Conservation (phyloP, 64 coral and sea anemone species). For the Actinia tenebrosa region DNA sequence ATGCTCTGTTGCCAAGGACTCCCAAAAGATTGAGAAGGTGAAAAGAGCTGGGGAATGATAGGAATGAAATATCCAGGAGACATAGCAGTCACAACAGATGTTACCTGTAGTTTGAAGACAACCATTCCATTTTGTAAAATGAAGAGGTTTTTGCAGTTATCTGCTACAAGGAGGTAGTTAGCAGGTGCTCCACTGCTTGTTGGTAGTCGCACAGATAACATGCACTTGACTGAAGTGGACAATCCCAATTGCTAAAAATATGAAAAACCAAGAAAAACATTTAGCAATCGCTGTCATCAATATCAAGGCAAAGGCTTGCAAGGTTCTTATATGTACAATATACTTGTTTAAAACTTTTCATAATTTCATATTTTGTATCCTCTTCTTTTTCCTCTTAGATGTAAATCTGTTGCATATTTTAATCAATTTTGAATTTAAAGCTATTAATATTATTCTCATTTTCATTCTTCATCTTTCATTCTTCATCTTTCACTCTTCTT, state of each 20-base stretch:
- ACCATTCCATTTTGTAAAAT: constrained; percentile 66
- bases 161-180: constrained; percentile 72
- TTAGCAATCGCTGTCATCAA: too few species aligned
- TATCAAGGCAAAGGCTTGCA: too few species aligned
- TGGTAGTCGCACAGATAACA: constrained; percentile 47
- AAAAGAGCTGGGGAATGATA: constrained; percentile 6
- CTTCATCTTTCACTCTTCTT: too few species aligned
- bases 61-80: constrained; percentile 58
- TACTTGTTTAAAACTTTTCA: too few species aligned
- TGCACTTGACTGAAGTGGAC: constrained; percentile 13
- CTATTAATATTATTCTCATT: too few species aligned
- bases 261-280: neutral
- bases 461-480: too few species aligned
- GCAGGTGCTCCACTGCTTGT: constrained; percentile 23
- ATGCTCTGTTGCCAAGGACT: neutral
- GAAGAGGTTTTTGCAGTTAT: constrained; percentile 72
- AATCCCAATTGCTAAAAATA: neutral
- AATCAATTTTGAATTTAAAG: too few species aligned
- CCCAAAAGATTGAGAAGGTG: constrained; percentile 20
- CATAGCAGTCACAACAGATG: constrained; percentile 77
- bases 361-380: too few species aligned
- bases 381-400: too few species aligned
- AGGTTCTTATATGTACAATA: too few species aligned
- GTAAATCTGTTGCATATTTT: too few species aligned
- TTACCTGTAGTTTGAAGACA: constrained; percentile 39